Percentiles rank a stretch among this genome's conserved stretches.
Evolutionary conservation across 2,888 invertebrate genomes (phyloP).

Genomic region (Ectemnius continuus): DNA sequence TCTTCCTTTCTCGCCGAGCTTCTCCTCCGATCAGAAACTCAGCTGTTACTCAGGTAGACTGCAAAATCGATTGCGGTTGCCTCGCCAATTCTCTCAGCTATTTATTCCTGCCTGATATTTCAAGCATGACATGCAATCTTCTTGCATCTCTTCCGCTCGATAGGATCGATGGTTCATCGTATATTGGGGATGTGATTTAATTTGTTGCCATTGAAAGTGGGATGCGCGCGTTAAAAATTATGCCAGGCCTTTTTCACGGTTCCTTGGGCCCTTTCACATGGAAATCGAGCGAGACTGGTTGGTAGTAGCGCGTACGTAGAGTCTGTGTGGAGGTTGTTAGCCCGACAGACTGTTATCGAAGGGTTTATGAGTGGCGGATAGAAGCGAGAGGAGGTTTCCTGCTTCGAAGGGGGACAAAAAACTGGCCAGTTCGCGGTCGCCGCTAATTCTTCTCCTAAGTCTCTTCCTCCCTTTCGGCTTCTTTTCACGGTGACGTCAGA

Average conservation of each 20-base stretch:
- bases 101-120: background rate
- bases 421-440: conserved; percentile 48
- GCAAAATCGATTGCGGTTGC: background rate
- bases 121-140: background rate
- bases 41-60: background rate
- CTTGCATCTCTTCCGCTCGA: background rate
- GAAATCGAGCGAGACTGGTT: conserved; percentile 43
- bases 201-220: background rate
- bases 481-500: conserved; percentile 71
- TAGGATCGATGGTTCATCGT: conserved; percentile 11
- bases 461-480: conserved; percentile 47
- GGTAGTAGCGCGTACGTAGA: conserved; percentile 32
- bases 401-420: conserved; percentile 38
- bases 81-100: background rate
- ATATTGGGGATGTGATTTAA: conserved; percentile 11
- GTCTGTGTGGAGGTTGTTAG: conserved; percentile 28
- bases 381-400: conserved; percentile 34
- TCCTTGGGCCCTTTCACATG: conserved; percentile 42
- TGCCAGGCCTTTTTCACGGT: conserved; percentile 8
- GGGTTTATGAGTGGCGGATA: conserved; percentile 54
- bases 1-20: conserved; percentile 19
- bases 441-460: conserved; percentile 69
- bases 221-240: background rate
- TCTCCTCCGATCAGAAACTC: conserved; percentile 5
- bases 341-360: conserved; percentile 54